Conservation (phyloP, 1,140 invertebrate genomes). For the Paracyclopina nana region DNA sequence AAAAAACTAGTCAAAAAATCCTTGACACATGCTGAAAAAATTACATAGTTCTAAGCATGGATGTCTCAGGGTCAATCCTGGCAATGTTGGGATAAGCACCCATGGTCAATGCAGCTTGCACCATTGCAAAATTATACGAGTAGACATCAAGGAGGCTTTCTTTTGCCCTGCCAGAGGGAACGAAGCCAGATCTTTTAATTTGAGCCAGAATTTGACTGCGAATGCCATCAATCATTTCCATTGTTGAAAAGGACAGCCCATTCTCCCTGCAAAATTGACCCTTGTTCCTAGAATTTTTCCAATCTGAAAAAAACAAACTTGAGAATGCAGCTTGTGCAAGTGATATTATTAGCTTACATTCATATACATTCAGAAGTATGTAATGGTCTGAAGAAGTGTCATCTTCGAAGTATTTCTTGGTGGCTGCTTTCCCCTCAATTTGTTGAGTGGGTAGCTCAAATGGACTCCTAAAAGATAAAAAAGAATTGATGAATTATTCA, state of each 20-base stretch:
- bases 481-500: too few relatives aligned
- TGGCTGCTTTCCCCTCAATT: too few relatives aligned
- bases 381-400: too few relatives aligned
- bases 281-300: too few relatives aligned
- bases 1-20: background rate
- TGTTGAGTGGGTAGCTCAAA: too few relatives aligned
- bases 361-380: too few relatives aligned
- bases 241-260: slow-evolving; percentile 53
- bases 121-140: slow-evolving; percentile 71
- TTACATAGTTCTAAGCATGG: background rate
- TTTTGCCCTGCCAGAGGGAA: slow-evolving; percentile 47
- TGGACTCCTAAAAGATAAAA: too few relatives aligned
- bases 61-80: slow-evolving; percentile 33
- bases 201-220: slow-evolving; percentile 60
- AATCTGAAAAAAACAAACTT: too few relatives aligned
- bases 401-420: too few relatives aligned
- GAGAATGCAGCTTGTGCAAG: too few relatives aligned
- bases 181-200: slow-evolving; percentile 58
- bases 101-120: slow-evolving; percentile 67
- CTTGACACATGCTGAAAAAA: too few relatives aligned
- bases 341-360: too few relatives aligned
- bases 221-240: slow-evolving; percentile 63
- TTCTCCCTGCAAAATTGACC: slow-evolving; percentile 62
- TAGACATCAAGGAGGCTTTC: slow-evolving; percentile 54
- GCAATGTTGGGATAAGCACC: slow-evolving; percentile 73